Evolutionary conservation across 2,797 vertebrate genomes (phyloP), one percentile per base, ranked within the genome.

Genomic region (Pyrocephalus nanus): DNA sequence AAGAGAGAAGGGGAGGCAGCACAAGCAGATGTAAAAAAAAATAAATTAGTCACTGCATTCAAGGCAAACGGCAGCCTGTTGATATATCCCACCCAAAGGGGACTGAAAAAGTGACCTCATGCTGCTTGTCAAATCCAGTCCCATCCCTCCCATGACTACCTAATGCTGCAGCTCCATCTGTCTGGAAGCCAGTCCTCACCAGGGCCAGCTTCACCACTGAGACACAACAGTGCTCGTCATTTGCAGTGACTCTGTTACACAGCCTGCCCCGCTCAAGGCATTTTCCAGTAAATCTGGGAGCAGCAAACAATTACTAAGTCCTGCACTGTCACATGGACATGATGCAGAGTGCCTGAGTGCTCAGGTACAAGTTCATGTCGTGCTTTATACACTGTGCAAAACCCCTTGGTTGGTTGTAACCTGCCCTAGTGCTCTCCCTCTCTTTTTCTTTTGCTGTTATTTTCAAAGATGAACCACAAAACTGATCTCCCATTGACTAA

Each of bases 51-150:
- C 85, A 87, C 21, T 47, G 62, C 12, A 6, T 21, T 54, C 43
- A 16, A 81, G 82, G 94, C 92, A 69, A 43, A 78, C 0, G 6
- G 87, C 90, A 65, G 95, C 85, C 83, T 82, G 89, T 77, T 91
- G 96, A 97, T 95, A 87, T 50, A 88, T 91, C 67, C 60, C 87
- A 86, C 96, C 95, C 96, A 26, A 27, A 91, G 60, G 96, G 80
- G 91, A 80, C 89, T 67, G 61, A 42, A 32, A 40, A 65, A 23
- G 81, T 97, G 96, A 98, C 93, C 91, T 97, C 80, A 97, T 90
- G 85, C 93, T 76, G 72, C 73, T 91, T 50, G 92, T 97, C 96
- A 84, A 84, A 62, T 18, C 47, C 86, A 91, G 72, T 51, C 82
- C 91, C 66, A 77, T 65, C 86, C 94, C 93, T 97, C 96, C 97